A percentile compares a stretch with the other conserved stretches of the same genome.
phyloP scores from a whole-genome alignment of 2,797 vertebrate genomes.

The Scomberomorus guttatus region DNA sequence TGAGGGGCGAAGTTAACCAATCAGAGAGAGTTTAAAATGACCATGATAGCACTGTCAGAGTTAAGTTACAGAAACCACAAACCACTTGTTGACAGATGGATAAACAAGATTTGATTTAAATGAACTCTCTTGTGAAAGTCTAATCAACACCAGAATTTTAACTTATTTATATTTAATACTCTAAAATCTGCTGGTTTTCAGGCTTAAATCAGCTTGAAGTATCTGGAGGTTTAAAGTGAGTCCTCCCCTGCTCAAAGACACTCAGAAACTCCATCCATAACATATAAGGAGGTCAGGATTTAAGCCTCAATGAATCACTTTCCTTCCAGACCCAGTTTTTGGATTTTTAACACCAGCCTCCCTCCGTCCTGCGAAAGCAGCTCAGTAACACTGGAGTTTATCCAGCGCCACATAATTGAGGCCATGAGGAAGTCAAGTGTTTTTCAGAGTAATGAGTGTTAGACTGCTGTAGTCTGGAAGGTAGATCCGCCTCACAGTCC shows the following conservation, averaged over 20 bases:
- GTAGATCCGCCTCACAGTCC: conserved; percentile 44
- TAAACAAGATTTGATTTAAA: neutral
- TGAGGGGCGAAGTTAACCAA: too few relatives aligned
- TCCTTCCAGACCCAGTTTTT: conserved; percentile 10
- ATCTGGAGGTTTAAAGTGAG: neutral
- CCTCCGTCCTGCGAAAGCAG: neutral
- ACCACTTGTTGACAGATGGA: neutral
- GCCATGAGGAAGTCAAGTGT: conserved; percentile 66
- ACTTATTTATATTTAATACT: neutral
- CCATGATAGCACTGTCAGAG: too few relatives aligned
- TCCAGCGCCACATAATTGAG: conserved; percentile 62
- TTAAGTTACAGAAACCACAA: neutral
- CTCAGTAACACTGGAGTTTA: conserved; percentile 50
- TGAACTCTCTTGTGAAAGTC: neutral
- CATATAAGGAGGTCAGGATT: conserved; percentile 22
- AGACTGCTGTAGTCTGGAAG: conserved; percentile 58
- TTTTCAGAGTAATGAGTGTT: conserved; percentile 68
- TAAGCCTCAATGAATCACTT: conserved; percentile 5
- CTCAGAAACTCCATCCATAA: neutral
- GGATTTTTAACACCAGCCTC: neutral
- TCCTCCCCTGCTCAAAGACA: neutral
- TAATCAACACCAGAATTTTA: neutral
- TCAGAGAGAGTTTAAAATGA: too few relatives aligned
- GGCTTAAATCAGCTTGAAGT: neutral
- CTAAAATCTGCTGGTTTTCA: neutral